Conservation (phyloP, 2,888 invertebrate genomes). For the Chirona hameri region DNA sequence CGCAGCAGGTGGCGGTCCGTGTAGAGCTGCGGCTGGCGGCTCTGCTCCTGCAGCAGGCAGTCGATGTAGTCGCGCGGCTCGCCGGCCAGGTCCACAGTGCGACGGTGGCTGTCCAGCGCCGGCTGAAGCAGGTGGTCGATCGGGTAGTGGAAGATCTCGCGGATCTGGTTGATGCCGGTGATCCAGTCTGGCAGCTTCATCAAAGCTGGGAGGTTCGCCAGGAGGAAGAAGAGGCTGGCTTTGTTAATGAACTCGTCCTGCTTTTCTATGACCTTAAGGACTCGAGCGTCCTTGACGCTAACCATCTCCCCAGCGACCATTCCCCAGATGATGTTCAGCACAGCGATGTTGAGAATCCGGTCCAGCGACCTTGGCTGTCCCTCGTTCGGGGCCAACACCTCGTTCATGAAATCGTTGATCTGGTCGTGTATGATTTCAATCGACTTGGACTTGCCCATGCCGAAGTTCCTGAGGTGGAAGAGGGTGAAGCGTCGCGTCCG, state of each 20-base stretch:
- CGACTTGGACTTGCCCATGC: constrained; percentile 35
- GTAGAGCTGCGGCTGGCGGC: background rate
- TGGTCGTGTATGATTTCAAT: constrained; percentile 13
- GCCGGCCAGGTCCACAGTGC: background rate
- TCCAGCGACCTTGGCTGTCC: background rate
- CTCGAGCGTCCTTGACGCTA: background rate
- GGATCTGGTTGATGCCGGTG: background rate
- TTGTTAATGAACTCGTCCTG: background rate
- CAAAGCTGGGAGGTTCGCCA: background rate
- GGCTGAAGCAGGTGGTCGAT: background rate
- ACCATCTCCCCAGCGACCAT: constrained; percentile 31
- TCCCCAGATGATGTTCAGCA: constrained; percentile 34
- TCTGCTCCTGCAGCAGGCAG: background rate
- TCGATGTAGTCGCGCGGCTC: background rate
- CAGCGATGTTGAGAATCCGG: constrained; percentile 23
- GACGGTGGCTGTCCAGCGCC: background rate
- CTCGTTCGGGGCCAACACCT: background rate
- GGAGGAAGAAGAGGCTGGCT: background rate
- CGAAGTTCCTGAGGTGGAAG: constrained; percentile 33
- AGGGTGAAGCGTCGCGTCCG: constrained; percentile 33
- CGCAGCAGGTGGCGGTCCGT: background rate
- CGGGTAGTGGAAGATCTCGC: background rate
- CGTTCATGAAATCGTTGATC: constrained; percentile 7
- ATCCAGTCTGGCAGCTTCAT: background rate
- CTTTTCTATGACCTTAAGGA: background rate